Evolutionary conservation across 2,888 invertebrate genomes (phyloP), one percentile per base, ranked within the genome.

Genomic region (Rhingia rostrata): DNA sequence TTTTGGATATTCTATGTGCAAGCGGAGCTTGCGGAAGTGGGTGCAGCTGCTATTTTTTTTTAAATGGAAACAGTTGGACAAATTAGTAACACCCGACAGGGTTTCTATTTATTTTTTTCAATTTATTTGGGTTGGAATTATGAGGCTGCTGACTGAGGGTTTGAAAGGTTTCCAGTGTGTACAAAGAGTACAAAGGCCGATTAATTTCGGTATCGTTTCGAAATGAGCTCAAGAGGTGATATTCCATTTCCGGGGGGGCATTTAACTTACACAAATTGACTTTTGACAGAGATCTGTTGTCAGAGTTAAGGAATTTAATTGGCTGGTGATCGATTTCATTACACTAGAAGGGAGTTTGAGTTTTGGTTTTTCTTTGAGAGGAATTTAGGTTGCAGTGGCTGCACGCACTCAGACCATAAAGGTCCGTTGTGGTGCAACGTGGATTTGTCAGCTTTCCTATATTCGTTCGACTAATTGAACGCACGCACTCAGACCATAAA

Each of bases 51-150:
- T 79, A 53, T 63, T n/a, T n/a, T 22, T 22, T 22, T 22, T 73
- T 56, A 63, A 69, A 79, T 67, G 37, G 61, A 72, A 66, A 63
- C 83, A 73, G 72, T 83, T 74, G 79, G 69, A 69, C 83, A 83
- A 83, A 83, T 83, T 79, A 79, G 83, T 79, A 45, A 67, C 51
- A 83, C 72, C 54, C 72, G 67, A 73, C 66, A 64, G 53, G 70
- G 66, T 74, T 78, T 73, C 66, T 45, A 61, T 61, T 61, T 63
- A 12, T 30, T 37, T 35, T 53, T 66, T 47, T 1, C 47, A 9
- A 10, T 49, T 33, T 32, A 30, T 51, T 72, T 35, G 22, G 22
- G 30, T 39, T 49, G 12, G 51, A 58, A 64, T 41, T 64, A 64
- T 79, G 79, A 72, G 69, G 61, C 7, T 7, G 12, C 14, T 22